Evolutionary conservation across 2,797 vertebrate genomes (phyloP).

Genomic region (Spatula clypeata): DNA sequence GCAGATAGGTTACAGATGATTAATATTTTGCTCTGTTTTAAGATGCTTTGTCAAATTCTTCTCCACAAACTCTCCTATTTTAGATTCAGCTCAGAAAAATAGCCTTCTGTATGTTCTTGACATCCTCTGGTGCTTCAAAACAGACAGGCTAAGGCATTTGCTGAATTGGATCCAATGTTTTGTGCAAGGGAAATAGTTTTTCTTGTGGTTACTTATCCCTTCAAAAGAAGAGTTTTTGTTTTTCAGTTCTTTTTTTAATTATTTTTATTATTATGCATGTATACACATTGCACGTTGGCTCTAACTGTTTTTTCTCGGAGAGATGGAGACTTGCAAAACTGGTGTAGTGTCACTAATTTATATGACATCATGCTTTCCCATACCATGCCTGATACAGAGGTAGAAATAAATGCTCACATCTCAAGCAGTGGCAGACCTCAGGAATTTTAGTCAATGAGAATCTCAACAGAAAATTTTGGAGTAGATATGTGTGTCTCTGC

Average conservation of each 20-base stretch:
- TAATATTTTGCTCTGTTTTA: background rate
- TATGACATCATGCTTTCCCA: background rate
- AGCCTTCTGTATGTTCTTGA: background rate
- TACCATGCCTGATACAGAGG: background rate
- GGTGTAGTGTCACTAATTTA: background rate
- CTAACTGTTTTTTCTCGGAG: background rate
- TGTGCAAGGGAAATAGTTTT: background rate
- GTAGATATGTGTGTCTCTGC: accelerated
- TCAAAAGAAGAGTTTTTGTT: background rate
- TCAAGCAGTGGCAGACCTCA: background rate
- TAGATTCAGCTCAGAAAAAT: background rate
- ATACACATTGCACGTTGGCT: background rate
- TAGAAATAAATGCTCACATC: background rate
- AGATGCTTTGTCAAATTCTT: background rate
- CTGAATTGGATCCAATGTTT: background rate
- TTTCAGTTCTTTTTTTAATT: background rate
- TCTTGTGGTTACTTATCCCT: background rate
- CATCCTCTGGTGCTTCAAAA: background rate
- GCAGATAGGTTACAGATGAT: background rate
- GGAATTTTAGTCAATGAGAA: background rate
- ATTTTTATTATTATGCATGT: background rate
- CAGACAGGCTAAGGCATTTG: background rate
- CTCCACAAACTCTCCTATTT: background rate
- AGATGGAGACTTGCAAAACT: background rate
- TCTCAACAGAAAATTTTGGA: background rate